These are phyloP conservation scores for Ectropis crepuscularia DNA, from an alignment of 2,888 invertebrate species.

Conservation along the genomic window DNA sequence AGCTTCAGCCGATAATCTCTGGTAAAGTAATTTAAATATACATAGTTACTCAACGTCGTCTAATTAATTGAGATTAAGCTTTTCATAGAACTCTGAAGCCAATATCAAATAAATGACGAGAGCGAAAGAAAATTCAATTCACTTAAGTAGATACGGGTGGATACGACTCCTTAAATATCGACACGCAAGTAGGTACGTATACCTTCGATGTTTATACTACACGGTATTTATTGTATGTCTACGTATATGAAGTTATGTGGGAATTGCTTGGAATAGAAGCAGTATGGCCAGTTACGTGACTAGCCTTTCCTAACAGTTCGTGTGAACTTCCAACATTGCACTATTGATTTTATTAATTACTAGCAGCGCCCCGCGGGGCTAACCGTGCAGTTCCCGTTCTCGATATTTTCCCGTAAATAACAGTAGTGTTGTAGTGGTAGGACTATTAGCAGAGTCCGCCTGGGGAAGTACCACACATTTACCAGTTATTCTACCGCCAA, in stretches of 20 bases:
- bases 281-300: not conserved
- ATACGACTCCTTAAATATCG: slow-evolving; percentile 11
- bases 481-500: too few relatives aligned
- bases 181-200: slow-evolving; percentile 5
- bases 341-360: too few relatives aligned
- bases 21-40: not conserved
- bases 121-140: slow-evolving; percentile 12
- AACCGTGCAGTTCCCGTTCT: too few relatives aligned
- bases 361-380: too few relatives aligned
- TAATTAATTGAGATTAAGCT: slow-evolving; percentile 6
- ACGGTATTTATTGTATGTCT: not conserved
- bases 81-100: slow-evolving; percentile 1
- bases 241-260: not conserved
- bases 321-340: too few relatives aligned
- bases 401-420: too few relatives aligned
- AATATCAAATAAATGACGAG: slow-evolving; percentile 1
- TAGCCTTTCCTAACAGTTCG: too few relatives aligned
- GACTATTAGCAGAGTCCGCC: too few relatives aligned
- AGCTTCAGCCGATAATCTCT: too few relatives aligned
- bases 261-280: not conserved
- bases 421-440: too few relatives aligned
- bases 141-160: slow-evolving; percentile 15
- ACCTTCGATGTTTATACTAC: slow-evolving; percentile 1
- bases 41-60: not conserved
- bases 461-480: too few relatives aligned